Percentiles rank a stretch among this genome's conserved stretches.
Conservation (phyloP, 1,140 invertebrate species). For the Nephotettix cincticeps region DNA sequence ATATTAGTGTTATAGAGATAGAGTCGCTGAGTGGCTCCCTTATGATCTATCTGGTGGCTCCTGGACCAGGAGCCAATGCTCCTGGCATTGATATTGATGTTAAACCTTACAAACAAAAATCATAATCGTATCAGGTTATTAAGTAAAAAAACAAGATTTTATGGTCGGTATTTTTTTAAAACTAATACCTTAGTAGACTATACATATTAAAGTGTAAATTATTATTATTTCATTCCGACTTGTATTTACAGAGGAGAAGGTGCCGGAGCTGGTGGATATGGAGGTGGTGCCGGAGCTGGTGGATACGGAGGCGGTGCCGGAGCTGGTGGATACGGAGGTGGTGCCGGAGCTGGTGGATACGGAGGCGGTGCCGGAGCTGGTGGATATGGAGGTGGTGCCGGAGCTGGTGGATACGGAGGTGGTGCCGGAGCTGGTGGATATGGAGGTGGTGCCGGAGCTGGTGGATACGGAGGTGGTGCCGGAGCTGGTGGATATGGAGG, state of each 20-base stretch:
- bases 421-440: neutral
- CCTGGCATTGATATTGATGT: no score
- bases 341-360: neutral
- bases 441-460: neutral
- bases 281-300: neutral
- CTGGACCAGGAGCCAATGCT: no score
- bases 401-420: neutral
- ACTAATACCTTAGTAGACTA: no score
- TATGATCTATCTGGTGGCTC: no score
- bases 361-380: neutral
- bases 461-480: neutral
- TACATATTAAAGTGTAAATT: no score
- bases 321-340: neutral
- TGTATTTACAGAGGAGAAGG: constrained; percentile 16
- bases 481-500: constrained; percentile 1
- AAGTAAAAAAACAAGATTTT: no score
- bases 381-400: neutral
- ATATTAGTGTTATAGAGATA: no score
- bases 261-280: neutral
- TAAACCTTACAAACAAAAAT: no score
- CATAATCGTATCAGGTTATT: no score
- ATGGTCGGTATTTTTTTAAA: no score
- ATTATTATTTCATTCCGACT: no score
- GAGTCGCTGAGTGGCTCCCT: no score
- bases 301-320: neutral